Conservation (phyloP, 2,888 invertebrate species). For the Caenorhabditis macrosperma region DNA sequence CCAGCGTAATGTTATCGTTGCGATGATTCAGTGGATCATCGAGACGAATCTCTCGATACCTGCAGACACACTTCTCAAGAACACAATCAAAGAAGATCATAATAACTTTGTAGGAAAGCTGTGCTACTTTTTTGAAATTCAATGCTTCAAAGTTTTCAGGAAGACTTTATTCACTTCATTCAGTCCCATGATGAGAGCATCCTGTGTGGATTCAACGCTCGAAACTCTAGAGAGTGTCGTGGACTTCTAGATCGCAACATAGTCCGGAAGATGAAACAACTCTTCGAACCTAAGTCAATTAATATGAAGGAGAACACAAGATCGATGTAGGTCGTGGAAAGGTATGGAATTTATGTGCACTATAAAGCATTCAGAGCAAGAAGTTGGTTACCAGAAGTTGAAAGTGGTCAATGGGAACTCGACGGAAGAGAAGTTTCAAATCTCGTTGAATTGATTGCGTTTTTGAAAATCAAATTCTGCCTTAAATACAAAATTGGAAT, state of each 20-base stretch:
- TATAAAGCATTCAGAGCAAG: conserved; percentile 8
- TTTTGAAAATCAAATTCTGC: conserved; percentile 43
- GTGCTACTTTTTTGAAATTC: not conserved
- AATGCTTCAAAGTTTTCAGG: conserved; percentile 14
- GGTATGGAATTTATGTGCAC: no score
- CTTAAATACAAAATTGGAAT: conserved; percentile 43
- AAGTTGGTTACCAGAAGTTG: conserved; percentile 23
- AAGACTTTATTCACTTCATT: conserved; percentile 50
- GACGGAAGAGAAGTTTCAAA: conserved; percentile 40
- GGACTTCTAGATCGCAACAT: not conserved
- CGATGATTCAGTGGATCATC: conserved; percentile 58
- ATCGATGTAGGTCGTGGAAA: not conserved
- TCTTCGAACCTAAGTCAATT: conserved; percentile 10
- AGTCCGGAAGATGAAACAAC: conserved; percentile 20
- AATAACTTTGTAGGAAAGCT: conserved; percentile 34
- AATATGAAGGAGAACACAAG: not conserved
- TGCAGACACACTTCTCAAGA: conserved; percentile 51
- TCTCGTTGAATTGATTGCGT: conserved; percentile 23
- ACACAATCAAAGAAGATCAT: conserved; percentile 29
- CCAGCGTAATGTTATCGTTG: conserved; percentile 14
- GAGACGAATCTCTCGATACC: conserved; percentile 43
- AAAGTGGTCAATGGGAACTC: conserved; percentile 9
- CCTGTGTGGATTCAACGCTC: conserved; percentile 49
- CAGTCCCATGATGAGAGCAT: conserved; percentile 50
- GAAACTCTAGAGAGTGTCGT: conserved; percentile 33